Base-by-base conservation (phyloP, 2,888 invertebrate genomes). In the Listrodromus nycthemerus region DNA sequence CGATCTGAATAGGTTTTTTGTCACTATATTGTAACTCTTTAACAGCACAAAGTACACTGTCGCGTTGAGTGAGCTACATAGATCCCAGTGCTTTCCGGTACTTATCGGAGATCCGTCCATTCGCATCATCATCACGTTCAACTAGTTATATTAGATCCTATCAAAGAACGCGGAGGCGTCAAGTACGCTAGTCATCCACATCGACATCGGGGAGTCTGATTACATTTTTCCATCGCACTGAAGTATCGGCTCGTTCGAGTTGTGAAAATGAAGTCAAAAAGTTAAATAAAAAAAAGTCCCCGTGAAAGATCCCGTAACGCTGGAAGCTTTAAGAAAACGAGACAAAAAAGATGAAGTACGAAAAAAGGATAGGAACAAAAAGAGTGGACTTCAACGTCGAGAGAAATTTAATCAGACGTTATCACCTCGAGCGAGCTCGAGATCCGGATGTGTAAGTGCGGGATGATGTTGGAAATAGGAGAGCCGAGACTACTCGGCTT, bases 401-500 rank as follows among this genome's bases (percentile, higher is more conserved):
- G 80, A 80, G 58, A 81, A 84, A 78, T 81, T 74, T 78, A 78
- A 84, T 81, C 76, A 74, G 78, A 78, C 77, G 78, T 73, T 81
- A 48, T 70, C 52, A 55, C 67, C 63, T 48, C 65, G 67, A 65
- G 55, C 45, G 55, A 3, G 37, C 37, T 33, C 50, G 66, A 82
- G 61, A 45, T 30, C 69, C 37, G 37, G 74, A 73, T 67, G 33
- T 24, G 30, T 30, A 52, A 48, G 41, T 70, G 50, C 58, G 16
- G 30, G 55, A 41, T 41, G 61, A 37, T 61, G 58, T 21, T 80
- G 50, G 41, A 66, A 83, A 71, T 79, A 79, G 65, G 55, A 55
- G 27, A 55, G 24, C 58, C 71, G 61, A 27, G 50, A 71, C 30
- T 50, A 4, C 24, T 13, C 24, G 45, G 27, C 21, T 58, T 61